phyloP scores from a whole-genome alignment of 2,113 vertebrate genomes.

The Todiramphus saurophagus region DNA sequence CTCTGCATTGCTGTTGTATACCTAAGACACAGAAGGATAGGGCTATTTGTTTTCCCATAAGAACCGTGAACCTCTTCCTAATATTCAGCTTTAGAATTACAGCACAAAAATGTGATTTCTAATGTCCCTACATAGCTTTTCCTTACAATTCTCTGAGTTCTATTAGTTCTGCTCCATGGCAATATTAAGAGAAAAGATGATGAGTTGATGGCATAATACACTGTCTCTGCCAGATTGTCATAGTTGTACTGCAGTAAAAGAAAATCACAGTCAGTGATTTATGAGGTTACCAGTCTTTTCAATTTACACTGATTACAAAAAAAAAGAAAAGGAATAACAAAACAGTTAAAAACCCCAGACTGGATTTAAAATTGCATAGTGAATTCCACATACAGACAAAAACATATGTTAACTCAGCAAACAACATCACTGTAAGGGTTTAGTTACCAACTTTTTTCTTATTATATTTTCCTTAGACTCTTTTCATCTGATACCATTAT shows the following conservation, averaged over 20 bases:
- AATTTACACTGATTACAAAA: not conserved
- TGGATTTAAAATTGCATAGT: not conserved
- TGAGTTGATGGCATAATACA: not conserved
- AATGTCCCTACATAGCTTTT: not conserved
- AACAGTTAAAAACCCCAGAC: not conserved
- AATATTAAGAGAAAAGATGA: not conserved
- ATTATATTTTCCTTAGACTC: not conserved
- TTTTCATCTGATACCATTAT: not conserved
- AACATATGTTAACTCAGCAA: not conserved
- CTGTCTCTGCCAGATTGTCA: not conserved
- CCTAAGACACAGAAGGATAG: not conserved
- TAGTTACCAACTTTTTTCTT: not conserved
- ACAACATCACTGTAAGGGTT: not conserved
- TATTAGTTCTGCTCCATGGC: not conserved
- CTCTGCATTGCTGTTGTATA: not conserved
- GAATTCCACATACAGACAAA: not conserved
- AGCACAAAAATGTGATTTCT: not conserved
- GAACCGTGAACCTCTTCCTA: not conserved
- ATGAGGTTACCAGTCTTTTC: not conserved
- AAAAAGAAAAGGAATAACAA: not conserved
- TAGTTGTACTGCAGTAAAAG: not conserved
- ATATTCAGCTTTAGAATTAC: not conserved
- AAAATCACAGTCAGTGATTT: not conserved
- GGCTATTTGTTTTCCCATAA: constrained; percentile 13
- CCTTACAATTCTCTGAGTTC: not conserved